Evolutionary conservation across 2,797 vertebrate species (phyloP), one percentile per base, ranked within the genome.

Genomic region (Carapus acus): DNA sequence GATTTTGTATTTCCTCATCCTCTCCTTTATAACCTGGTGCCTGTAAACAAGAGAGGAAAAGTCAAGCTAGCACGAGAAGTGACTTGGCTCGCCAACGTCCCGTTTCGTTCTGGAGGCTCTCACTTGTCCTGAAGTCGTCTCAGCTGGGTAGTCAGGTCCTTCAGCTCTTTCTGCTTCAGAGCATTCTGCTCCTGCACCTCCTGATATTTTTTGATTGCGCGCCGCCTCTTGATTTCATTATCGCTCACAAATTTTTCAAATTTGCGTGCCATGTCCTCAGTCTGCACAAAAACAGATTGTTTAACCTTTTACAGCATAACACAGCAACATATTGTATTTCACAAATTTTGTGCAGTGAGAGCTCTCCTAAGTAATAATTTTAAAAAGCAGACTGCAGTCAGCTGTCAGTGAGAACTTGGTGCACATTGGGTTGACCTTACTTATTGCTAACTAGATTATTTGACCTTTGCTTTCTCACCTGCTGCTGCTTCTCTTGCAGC

Each of bases 201-300:
- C 56, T 88, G 67, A 12, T 80, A 90, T 48, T 86, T 89, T 76
- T 83, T 78, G 49, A 87, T 46, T 0, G 77, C 78, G 58, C 47
- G 33, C 1, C 54, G 65, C 5, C 78, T 81, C 65, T 90, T 91
- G 8, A 39, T 43, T 21, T 84, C 78, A 18, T 84, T 88, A 48
- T 85, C 86, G 44, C 79, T 77, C 34, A 90, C 81, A 74, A 90
- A 84, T 44, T 50, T 85, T 43, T 72, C 81, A 74, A 90, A 91
- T 51, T 83, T 87, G 39, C 58, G 46, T 5, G 61, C 76, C 51
- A 71, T 84, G 3, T 86, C 83, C 69, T 68, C 85, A 19, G 49
- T 86, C 88, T 90, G 68, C n/a, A n/a, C n/a, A n/a, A n/a, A n/a
- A n/a, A n/a, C n/a, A n/a, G n/a, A n/a, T n/a, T n/a, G n/a, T n/a